phyloP scores from a whole-genome alignment of 2,888 invertebrate genomes.

The Plebejus argus region DNA sequence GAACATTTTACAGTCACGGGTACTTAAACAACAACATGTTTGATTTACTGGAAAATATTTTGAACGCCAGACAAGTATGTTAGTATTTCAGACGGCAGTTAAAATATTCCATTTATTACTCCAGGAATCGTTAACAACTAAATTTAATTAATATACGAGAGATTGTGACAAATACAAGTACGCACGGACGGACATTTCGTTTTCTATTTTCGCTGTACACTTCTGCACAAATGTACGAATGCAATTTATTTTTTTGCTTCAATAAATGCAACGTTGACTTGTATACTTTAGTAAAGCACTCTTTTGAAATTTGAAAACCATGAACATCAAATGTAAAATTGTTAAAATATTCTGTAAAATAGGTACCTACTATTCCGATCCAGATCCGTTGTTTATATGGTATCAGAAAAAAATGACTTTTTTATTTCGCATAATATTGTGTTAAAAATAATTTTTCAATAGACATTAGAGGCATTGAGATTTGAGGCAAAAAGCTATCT shows the following conservation, averaged over 20 bases:
- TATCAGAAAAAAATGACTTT: background rate
- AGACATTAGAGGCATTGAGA: too few relatives aligned
- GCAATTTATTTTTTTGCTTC: slow-evolving; percentile 6
- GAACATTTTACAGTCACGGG: background rate
- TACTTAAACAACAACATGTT: background rate
- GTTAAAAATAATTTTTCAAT: too few relatives aligned
- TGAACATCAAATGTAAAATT: background rate
- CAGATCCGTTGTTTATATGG: background rate
- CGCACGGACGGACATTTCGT: slow-evolving; percentile 18
- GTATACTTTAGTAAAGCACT: background rate
- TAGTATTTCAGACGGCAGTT: background rate
- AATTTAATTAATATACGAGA: slow-evolving; percentile 26
- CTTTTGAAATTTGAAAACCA: background rate
- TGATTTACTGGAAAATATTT: background rate
- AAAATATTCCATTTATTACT: background rate
- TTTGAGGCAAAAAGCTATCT: too few relatives aligned
- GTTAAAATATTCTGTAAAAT: background rate
- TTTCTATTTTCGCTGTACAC: slow-evolving; percentile 16
- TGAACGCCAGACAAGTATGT: background rate
- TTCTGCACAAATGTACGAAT: background rate
- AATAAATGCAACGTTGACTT: background rate
- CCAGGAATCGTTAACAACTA: slow-evolving; percentile 15
- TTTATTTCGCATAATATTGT: background rate
- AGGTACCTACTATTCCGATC: background rate
- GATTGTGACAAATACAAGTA: slow-evolving; percentile 17